Percentiles rank a stretch among this genome's conserved stretches.
phyloP scores from a whole-genome alignment of 2,888 invertebrate species.

The Phragmatobia fuliginosa region DNA sequence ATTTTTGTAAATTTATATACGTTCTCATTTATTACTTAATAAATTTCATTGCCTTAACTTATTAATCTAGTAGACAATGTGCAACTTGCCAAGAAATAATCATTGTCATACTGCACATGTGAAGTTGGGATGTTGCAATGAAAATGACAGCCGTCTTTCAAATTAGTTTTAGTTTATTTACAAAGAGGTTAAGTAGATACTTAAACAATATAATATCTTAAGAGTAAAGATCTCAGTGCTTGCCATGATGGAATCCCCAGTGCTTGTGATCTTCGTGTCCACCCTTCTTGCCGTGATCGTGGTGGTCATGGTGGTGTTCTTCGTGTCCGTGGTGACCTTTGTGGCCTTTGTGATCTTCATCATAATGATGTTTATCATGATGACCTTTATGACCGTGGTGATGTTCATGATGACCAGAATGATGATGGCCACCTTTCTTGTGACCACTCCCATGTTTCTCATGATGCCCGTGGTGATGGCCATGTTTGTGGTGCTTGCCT shows the following conservation, averaged over 20 bases:
- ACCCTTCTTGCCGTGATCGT: slow-evolving; percentile 92
- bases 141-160: slow-evolving; percentile 15
- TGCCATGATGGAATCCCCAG: slow-evolving; percentile 89
- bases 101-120: neutral
- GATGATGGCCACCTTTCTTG: slow-evolving; percentile 93
- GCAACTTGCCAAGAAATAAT: neutral
- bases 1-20: slow-evolving; percentile 29
- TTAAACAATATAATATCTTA: slow-evolving; percentile 65
- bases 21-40: slow-evolving; percentile 12
- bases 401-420: slow-evolving; percentile 91
- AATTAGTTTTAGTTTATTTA: slow-evolving; percentile 71
- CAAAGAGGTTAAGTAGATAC: slow-evolving; percentile 70
- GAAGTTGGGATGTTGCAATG: neutral
- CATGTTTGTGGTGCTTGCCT: slow-evolving; percentile 93
- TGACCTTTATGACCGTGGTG: slow-evolving; percentile 94
- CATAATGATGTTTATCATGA: slow-evolving; percentile 93
- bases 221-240: slow-evolving; percentile 74
- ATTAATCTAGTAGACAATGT: slow-evolving; percentile 6
- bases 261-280: slow-evolving; percentile 92
- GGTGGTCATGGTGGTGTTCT: slow-evolving; percentile 91
- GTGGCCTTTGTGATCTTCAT: slow-evolving; percentile 93
- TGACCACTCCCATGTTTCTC: slow-evolving; percentile 92
- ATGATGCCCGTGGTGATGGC: slow-evolving; percentile 92
- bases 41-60: slow-evolving; percentile 1
- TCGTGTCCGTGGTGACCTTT: slow-evolving; percentile 93